A percentile compares a stretch with the other conserved stretches of the same genome.
Evolutionary conservation across 2,113 vertebrate genomes (phyloP).

Genomic region (Hemibagrus wyckioides): DNA sequence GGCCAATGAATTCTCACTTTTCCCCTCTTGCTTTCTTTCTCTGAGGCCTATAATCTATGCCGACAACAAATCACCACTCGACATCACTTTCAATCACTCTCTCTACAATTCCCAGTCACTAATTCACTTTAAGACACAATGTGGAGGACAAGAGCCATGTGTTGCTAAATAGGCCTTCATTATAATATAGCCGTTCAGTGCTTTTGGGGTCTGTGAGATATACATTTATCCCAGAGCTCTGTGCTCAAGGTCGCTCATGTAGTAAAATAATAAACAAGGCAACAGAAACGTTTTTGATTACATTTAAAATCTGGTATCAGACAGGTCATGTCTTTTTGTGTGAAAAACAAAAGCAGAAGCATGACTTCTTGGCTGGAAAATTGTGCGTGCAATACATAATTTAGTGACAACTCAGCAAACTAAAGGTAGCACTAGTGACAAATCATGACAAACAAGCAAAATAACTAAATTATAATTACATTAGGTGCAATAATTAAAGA

Average conservation of each 20-base stretch:
- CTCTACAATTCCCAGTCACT: slow-evolving; percentile 68
- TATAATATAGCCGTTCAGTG: slow-evolving; percentile 57
- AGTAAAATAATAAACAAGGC: slow-evolving; percentile 48
- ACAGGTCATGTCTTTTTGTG: slow-evolving; percentile 58
- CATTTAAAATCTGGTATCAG: not conserved
- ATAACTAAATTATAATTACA: not conserved
- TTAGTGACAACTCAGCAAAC: not conserved
- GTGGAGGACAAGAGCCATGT: slow-evolving; percentile 71
- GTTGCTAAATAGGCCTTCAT: slow-evolving; percentile 67
- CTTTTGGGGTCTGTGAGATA: slow-evolving; percentile 63
- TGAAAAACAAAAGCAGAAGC: slow-evolving; percentile 58
- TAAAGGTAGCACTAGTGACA: not conserved
- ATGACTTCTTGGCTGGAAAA: slow-evolving; percentile 47
- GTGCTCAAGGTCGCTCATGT: slow-evolving; percentile 51
- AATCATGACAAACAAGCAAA: slow-evolving; percentile 1
- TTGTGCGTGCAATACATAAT: slow-evolving; percentile 44
- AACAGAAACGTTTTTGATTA: not conserved
- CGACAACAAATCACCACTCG: slow-evolving; percentile 72
- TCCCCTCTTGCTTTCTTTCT: slow-evolving; percentile 47
- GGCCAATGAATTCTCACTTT: slow-evolving; percentile 41
- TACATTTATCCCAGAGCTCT: slow-evolving; percentile 59
- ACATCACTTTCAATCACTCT: slow-evolving; percentile 65
- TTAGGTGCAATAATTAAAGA: not conserved
- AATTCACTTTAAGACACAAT: slow-evolving; percentile 75
- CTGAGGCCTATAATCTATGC: slow-evolving; percentile 70